phyloP scores from a whole-genome alignment of 2,113 vertebrate genomes.

The Sebastes schlegelii region DNA sequence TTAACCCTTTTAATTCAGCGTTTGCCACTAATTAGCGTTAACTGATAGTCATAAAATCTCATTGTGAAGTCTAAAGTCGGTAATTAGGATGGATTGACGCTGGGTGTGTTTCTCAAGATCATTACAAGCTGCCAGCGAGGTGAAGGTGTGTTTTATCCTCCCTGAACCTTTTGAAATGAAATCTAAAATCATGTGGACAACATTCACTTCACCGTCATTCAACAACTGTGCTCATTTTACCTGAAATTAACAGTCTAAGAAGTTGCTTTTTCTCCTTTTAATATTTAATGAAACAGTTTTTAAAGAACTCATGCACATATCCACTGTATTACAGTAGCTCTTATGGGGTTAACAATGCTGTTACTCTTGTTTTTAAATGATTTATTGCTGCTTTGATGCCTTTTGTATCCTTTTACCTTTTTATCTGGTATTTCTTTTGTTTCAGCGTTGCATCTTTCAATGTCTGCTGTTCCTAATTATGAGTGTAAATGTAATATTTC shows the following conservation, averaged over 20 bases:
- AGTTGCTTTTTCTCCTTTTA: not conserved
- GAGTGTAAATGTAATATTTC: not conserved
- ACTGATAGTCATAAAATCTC: not conserved
- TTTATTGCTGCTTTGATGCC: not conserved
- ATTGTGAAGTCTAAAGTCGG: not conserved
- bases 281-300: not conserved
- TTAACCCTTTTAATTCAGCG: not conserved
- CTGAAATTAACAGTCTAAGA: not conserved
- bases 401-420: not conserved
- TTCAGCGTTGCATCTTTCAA: not conserved
- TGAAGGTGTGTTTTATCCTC: not conserved
- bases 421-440: not conserved
- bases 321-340: not conserved
- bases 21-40: not conserved
- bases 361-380: not conserved
- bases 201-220: not conserved
- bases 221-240: not conserved
- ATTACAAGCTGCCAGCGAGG: not conserved
- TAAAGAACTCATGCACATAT: not conserved
- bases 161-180: not conserved
- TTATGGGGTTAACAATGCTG: not conserved
- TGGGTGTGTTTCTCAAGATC: not conserved
- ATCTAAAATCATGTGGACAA: not conserved
- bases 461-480: not conserved
- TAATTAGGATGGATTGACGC: not conserved